These are phyloP conservation scores for Acinonyx jubatus DNA, from an alignment of 2,113 vertebrate genomes.

Conservation along the genomic window DNA sequence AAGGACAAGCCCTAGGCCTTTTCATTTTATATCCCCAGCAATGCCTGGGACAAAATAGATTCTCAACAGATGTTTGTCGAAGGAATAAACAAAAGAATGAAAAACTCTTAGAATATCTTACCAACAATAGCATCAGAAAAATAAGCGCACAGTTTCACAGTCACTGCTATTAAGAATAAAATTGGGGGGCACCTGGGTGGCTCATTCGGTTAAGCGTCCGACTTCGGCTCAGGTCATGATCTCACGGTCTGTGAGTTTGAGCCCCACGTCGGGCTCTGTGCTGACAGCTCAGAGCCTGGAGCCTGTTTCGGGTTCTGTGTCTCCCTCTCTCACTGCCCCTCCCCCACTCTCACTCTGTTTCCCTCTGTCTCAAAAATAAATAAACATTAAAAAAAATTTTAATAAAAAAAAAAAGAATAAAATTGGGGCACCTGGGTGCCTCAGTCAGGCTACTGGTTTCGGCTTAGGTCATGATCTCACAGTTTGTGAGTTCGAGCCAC, in stretches of 20 bases:
- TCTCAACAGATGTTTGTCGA: background rate
- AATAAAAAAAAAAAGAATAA: background rate
- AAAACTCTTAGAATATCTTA: background rate
- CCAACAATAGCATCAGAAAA: constrained; percentile 5
- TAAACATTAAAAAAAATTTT: too few relatives aligned
- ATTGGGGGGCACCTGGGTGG: background rate
- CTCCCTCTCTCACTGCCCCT: background rate
- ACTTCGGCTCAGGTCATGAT: background rate
- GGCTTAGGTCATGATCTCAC: background rate
- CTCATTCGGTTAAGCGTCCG: background rate
- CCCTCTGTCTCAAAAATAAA: too few relatives aligned
- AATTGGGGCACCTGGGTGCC: background rate
- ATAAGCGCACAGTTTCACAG: background rate
- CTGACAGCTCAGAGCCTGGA: too few relatives aligned
- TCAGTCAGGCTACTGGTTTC: background rate
- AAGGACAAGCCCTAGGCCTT: background rate
- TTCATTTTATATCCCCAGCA: background rate
- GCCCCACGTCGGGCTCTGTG: background rate
- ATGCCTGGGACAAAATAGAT: background rate
- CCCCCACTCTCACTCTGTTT: background rate
- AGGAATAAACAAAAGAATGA: constrained; percentile 3
- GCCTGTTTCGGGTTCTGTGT: background rate
- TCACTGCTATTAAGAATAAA: background rate
- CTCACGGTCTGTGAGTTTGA: background rate
- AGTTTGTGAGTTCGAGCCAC: too few relatives aligned